Conservation (phyloP, 2,888 invertebrate genomes). For the Schizaphis graminum region DNA sequence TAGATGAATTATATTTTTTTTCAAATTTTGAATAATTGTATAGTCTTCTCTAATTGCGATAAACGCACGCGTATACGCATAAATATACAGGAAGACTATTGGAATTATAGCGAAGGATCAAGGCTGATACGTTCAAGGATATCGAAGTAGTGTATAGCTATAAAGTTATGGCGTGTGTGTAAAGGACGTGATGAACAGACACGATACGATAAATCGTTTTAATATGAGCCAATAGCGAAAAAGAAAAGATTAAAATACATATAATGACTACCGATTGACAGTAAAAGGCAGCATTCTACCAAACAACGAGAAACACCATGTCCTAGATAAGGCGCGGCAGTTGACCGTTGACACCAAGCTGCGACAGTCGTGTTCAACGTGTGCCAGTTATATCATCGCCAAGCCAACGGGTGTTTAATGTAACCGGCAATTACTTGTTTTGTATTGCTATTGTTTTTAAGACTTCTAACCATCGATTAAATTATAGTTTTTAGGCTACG, state of each 20-base stretch:
- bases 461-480: neutral
- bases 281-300: neutral
- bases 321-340: slow-evolving; percentile 29
- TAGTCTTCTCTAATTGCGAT: neutral
- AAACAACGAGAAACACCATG: neutral
- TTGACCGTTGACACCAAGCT: slow-evolving; percentile 43
- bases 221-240: neutral
- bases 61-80: neutral
- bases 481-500: neutral
- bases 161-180: neutral
- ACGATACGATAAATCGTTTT: slow-evolving; percentile 15
- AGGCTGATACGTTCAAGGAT: slow-evolving; percentile 5
- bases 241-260: neutral
- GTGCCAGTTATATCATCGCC: slow-evolving; percentile 34
- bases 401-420: neutral
- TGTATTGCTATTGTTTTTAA: neutral
- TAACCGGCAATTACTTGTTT: neutral
- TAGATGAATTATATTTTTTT: neutral
- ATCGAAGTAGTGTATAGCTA: neutral
- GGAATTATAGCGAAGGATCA: neutral
- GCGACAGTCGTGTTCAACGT: slow-evolving; percentile 30
- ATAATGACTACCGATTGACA: neutral
- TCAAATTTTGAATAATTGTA: neutral
- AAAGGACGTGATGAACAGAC: slow-evolving; percentile 4
- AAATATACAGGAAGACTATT: neutral